Evolutionary conservation across 2,888 invertebrate species (phyloP), one percentile per base, ranked within the genome.

Genomic region (Acrobasis consociella): DNA sequence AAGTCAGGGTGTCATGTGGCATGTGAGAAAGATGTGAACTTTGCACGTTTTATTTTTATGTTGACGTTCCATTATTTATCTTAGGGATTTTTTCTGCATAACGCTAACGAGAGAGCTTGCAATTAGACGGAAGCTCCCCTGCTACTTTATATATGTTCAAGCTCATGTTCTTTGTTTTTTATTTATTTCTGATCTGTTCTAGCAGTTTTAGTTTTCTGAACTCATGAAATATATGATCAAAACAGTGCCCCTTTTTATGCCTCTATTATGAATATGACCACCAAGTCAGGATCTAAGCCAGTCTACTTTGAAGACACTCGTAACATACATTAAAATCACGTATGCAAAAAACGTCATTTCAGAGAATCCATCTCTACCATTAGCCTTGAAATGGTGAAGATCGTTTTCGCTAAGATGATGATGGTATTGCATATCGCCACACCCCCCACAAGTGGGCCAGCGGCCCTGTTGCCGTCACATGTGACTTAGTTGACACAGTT

Each of bases 381-480:
- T 31, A 8, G 31, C 31, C 31, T 31, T 31, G 7, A 7, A n/a
- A n/a, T n/a, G 46, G 46, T 46, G n/a, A 46, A 11, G 13, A 46
- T 46, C 46, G 1, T 46, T 46, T 46, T 13, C 11, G 46, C 46
- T 46, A n/a, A n/a, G 46, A 13, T 13, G 42, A 42, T n/a, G 46
- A 46, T 46, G 46, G 46, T 10, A 46, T 46, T 9, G 13, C 46
- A 46, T 7, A 46, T 46, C 46, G 46, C 46, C 42, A 42, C 42
- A 42, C 42, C 46, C n/a, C 46, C 13, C 13, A 13, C 46, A 46
- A 46, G 46, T 46, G 46, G 11, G 46, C 46, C 46, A 13, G 67
- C 46, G 31, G 31, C 31, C 31, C 31, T 69, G 69, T 67, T 67
- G 62, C 63, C 58, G 69, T 68, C 71, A 56, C 69, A 77, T 78